These are phyloP conservation scores for Meriones unguiculatus DNA, from an alignment of 2,113 vertebrate species.

Conservation along the genomic window DNA sequence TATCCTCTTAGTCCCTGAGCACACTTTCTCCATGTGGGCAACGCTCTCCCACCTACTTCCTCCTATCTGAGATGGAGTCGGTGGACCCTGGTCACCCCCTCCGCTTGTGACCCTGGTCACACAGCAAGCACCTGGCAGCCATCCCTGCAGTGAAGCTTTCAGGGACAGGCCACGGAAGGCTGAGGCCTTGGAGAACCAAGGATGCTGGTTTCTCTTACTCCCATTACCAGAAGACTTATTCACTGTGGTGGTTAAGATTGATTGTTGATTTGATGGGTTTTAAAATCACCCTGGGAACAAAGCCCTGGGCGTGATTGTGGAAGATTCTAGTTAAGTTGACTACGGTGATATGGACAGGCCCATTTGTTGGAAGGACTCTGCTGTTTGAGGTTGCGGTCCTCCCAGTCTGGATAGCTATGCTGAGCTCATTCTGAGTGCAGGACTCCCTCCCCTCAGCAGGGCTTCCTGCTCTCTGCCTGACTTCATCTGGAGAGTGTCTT, in stretches of 20 bases:
- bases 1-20: neutral
- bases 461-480: no score
- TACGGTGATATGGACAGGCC: neutral
- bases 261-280: neutral
- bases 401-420: no score
- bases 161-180: neutral
- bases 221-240: neutral
- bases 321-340: neutral
- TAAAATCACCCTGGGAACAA: neutral
- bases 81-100: rapidly evolving
- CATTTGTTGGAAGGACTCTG: no score
- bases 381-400: no score
- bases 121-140: neutral
- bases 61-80: rapidly evolving
- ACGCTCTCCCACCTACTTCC: neutral
- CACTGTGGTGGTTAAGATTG: neutral
- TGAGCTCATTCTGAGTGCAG: no score
- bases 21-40: rapidly evolving
- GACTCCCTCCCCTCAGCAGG: no score
- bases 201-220: neutral
- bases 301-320: no score
- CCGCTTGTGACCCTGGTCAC: neutral
- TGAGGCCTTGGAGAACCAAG: no score
- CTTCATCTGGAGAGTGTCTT: no score
- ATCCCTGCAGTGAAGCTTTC: neutral